Evolutionary conservation across 30 jellyfish, hydroid and myxozoan species (phyloP), one percentile per base, ranked within the genome.

Genomic region (Hydractinia symbiolongicarpus): DNA sequence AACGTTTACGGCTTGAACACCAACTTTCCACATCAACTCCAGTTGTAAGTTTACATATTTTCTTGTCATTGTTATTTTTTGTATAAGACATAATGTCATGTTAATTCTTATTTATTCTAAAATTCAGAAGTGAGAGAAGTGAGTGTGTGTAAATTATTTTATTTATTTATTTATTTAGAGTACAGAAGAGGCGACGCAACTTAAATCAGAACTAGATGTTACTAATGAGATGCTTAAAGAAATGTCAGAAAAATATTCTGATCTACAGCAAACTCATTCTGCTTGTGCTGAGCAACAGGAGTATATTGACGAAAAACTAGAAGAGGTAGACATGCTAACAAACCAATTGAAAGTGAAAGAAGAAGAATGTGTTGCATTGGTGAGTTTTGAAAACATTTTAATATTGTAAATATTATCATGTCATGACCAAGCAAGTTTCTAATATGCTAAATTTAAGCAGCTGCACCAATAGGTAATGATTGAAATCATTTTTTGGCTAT

Each of bases 1-100:
- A 82, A 71, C 58, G 89, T 40, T 44, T 82, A 40, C 89, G 77
- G 52, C 77, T 82, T 14, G 89, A 82, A 44, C 62, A 57, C 4
- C 89, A 82, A 55, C 86, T 82, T 5, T 44, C 76, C 7, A 5
- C 86, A 30, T 53, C 89, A 13, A 54, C 83, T 10, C 17, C 76
- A 67, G 9, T 19, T 40, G 86, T 78, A 78, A 78, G 80, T n/a
- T 9, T 44, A 7, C 74, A 7, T 64, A n/a, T 30, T 30, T 30
- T 30, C 44, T 30, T 30, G 1, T 30, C 44, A 30, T 30, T 30
- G 44, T 30, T 30, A 30, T 30, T 30, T 30, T 30, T 30, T 30
- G 44, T 30, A 30, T 2, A 30, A 2, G 44, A 2, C 44, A 30
- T 30, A 30, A 30, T 30, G 44, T 30, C 44, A 30, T 30, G 44